A percentile compares a stretch with the other conserved stretches of the same genome.
These are phyloP conservation scores for Paratrypauchen microcephalus DNA, from an alignment of 2,797 vertebrate genomes.

Conservation along the genomic window DNA sequence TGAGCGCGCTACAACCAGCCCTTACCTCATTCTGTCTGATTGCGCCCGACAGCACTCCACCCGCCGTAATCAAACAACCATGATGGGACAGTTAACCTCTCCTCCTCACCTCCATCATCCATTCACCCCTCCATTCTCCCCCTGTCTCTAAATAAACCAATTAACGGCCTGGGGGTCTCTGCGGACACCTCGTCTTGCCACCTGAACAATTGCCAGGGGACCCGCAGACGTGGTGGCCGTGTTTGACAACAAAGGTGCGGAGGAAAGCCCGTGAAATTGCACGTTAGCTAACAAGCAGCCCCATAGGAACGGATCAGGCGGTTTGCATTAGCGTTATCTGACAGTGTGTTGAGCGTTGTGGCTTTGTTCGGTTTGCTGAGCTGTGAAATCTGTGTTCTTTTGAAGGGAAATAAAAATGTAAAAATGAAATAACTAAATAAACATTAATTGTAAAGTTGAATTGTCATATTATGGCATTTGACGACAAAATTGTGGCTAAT, in stretches of 20 bases:
- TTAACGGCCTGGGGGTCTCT: constrained; percentile 49
- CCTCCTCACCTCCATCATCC: too few species aligned
- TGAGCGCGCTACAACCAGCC: constrained; percentile 18
- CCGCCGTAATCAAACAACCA: constrained; percentile 20
- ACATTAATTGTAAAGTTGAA: too few species aligned
- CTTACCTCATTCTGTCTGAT: constrained; percentile 18
- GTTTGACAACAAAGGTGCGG: constrained; percentile 20
- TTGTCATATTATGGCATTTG: neutral
- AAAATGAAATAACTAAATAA: too few species aligned
- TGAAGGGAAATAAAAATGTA: neutral
- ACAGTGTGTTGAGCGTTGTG: neutral
- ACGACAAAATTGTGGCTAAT: neutral
- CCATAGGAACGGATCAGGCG: neutral
- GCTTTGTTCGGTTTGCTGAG: neutral
- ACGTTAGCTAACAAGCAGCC: neutral
- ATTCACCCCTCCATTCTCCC: neutral
- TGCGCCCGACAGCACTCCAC: constrained; percentile 17
- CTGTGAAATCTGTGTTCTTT: neutral
- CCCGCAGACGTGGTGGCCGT: constrained; percentile 47
- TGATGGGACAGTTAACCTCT: constrained; percentile 31
- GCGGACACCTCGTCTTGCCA: constrained; percentile 37
- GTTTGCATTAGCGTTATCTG: neutral
- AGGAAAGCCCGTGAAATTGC: neutral
- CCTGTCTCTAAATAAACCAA: constrained; percentile 48
- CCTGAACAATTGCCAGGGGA: constrained; percentile 34